Percentiles rank a stretch among this genome's conserved stretches.
These are phyloP conservation scores for Sminthurinus aureus DNA, from an alignment of 2,888 invertebrate species.

Conservation along the genomic window DNA sequence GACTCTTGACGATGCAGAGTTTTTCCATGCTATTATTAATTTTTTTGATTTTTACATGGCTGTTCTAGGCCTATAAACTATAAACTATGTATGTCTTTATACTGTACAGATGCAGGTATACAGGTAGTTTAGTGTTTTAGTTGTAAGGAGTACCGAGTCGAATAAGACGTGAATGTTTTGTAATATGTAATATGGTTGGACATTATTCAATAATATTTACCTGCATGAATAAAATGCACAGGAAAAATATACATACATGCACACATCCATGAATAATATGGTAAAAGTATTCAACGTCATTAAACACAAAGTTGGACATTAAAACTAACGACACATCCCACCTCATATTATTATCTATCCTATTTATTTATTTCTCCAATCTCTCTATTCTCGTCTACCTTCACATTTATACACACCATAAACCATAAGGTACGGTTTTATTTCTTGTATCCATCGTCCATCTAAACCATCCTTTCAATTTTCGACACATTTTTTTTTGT, in stretches of 20 bases:
- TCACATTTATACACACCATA: neutral
- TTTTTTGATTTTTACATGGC: too few relatives aligned
- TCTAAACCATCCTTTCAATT: neutral
- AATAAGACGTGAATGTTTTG: neutral
- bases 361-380: neutral
- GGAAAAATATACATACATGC: neutral
- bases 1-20: neutral
- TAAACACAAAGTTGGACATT: slow-evolving; percentile 58
- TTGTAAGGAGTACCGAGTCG: neutral
- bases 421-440: neutral
- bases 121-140: neutral
- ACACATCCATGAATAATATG: slow-evolving; percentile 14
- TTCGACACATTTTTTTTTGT: neutral
- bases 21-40: too few relatives aligned
- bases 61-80: too few relatives aligned
- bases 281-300: slow-evolving; percentile 50
- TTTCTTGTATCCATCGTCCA: too few relatives aligned
- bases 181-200: neutral
- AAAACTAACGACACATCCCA: slow-evolving; percentile 60
- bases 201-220: neutral
- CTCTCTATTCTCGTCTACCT: neutral
- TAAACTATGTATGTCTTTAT: too few relatives aligned
- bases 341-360: slow-evolving; percentile 54
- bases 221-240: too few relatives aligned
- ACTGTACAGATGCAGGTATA: neutral